These are phyloP conservation scores for Sarcoramphus papa DNA, from an alignment of 2,797 vertebrate species.

Conservation along the genomic window DNA sequence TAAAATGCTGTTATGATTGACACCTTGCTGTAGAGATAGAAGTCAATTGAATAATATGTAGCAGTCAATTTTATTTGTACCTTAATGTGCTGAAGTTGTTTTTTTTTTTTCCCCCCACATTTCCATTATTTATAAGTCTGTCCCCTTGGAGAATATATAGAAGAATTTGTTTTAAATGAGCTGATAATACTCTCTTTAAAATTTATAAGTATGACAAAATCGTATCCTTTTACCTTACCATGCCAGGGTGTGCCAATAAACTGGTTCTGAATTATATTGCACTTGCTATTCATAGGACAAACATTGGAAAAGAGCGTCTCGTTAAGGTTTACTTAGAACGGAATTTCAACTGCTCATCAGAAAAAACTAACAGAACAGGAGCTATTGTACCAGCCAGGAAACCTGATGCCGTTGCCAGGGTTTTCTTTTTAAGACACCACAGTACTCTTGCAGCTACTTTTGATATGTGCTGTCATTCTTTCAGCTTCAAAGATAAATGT, in stretches of 20 bases:
- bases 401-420: neutral
- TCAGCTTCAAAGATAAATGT: neutral
- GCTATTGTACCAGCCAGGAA: neutral
- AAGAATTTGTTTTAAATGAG: conserved; percentile 77
- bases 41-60: conserved; percentile 80
- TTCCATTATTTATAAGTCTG: conserved; percentile 80
- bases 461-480: neutral
- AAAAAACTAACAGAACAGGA: neutral
- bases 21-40: conserved; percentile 71
- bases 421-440: neutral
- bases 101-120: neutral
- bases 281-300: conserved; percentile 58
- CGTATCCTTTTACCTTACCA: conserved; percentile 9
- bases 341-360: conserved; percentile 26
- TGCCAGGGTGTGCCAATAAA: conserved; percentile 34
- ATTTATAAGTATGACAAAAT: conserved; percentile 73
- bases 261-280: conserved; percentile 43
- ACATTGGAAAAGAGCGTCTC: conserved; percentile 31
- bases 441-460: neutral
- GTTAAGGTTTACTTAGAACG: conserved; percentile 44
- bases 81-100: conserved; percentile 68
- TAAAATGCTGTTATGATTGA: conserved; percentile 79
- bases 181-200: conserved; percentile 79
- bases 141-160: conserved; percentile 73
- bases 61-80: conserved; percentile 81